Conservation (phyloP, 2,888 invertebrate species). For the Phymatocera aterrima region DNA sequence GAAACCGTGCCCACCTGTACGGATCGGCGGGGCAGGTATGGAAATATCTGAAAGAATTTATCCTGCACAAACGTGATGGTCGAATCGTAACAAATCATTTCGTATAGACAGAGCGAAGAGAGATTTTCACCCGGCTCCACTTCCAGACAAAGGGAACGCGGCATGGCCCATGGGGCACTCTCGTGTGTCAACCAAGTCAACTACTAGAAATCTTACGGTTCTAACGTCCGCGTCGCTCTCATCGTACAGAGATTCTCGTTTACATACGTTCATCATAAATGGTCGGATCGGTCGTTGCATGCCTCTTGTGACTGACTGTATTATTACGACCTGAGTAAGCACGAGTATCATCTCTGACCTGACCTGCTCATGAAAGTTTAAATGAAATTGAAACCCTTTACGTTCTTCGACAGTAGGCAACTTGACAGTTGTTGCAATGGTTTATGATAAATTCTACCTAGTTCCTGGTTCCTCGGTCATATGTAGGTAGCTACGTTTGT, state of each 20-base stretch:
- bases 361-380: conserved; percentile 40
- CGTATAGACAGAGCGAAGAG: conserved; percentile 4
- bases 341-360: conserved; percentile 39
- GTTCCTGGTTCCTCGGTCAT: not conserved
- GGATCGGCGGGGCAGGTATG: not conserved
- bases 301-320: not conserved
- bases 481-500: not conserved
- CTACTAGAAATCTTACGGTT: conserved; percentile 34
- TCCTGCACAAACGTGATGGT: conserved; percentile 24
- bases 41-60: not conserved
- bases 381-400: conserved; percentile 16
- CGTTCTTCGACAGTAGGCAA: conserved; percentile 22
- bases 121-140: conserved; percentile 39
- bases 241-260: conserved; percentile 12
- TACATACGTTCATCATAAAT: conserved; percentile 25
- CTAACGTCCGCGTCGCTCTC: no score
- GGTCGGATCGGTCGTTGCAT: not conserved
- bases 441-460: not conserved
- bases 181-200: conserved; percentile 43
- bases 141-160: conserved; percentile 29
- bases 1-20: not conserved
- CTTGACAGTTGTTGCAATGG: conserved; percentile 6
- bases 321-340: not conserved
- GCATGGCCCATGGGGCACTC: conserved; percentile 36
- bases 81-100: conserved; percentile 41